These are phyloP conservation scores for Molorchus minor DNA, from an alignment of 2,888 invertebrate genomes.

Conservation along the genomic window DNA sequence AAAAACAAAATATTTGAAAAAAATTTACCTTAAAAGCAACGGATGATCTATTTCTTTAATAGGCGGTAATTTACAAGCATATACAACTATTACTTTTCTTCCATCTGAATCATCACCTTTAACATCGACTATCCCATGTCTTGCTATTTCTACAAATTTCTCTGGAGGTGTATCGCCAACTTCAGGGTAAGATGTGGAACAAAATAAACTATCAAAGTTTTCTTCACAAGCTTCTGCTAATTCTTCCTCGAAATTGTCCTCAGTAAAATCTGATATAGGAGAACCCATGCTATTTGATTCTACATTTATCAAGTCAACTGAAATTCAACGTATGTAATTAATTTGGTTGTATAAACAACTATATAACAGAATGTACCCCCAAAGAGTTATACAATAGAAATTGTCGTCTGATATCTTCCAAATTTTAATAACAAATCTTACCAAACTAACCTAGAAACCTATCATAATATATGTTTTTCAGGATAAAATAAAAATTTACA, in stretches of 20 bases:
- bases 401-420: too few species aligned
- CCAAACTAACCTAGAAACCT: too few species aligned
- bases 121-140: constrained; percentile 83
- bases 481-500: too few species aligned
- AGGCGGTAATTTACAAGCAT: constrained; percentile 82
- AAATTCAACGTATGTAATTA: too few species aligned
- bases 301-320: constrained; percentile 59
- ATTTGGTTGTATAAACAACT: constrained; percentile 5
- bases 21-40: constrained; percentile 73
- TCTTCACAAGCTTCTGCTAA: constrained; percentile 71
- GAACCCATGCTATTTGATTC: constrained; percentile 67
- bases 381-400: too few species aligned
- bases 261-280: constrained; percentile 86
- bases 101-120: constrained; percentile 86
- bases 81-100: constrained; percentile 94
- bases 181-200: constrained; percentile 60
- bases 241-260: constrained; percentile 91
- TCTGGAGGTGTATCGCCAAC: constrained; percentile 70
- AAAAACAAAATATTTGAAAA: too few species aligned
- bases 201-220: constrained; percentile 57
- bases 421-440: too few species aligned
- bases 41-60: constrained; percentile 65
- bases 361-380: too few species aligned
- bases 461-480: too few species aligned
- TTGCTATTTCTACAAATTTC: constrained; percentile 70